Percentiles rank a stretch among this genome's conserved stretches.
Conservation (phyloP, 2,888 invertebrate species). For the Falcaria lacertinaria region DNA sequence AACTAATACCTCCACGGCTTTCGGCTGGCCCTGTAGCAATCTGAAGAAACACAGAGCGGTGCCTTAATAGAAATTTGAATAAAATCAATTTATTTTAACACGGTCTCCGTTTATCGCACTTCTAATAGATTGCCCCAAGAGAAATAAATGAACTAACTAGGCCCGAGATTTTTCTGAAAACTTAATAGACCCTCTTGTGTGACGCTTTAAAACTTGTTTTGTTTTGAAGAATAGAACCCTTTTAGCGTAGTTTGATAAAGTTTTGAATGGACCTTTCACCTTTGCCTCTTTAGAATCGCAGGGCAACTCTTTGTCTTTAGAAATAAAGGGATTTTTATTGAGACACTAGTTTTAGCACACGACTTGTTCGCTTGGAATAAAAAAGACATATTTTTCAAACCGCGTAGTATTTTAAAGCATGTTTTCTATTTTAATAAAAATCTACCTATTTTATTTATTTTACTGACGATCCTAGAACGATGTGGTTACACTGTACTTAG, state of each 20-base stretch:
- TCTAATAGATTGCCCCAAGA: slow-evolving; percentile 65
- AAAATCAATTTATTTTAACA: slow-evolving; percentile 77
- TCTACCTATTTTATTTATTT: no score
- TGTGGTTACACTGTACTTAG: no score
- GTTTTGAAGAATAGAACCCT: background rate
- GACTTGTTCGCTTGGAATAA: no score
- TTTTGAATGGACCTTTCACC: no score
- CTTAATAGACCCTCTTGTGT: slow-evolving; percentile 14
- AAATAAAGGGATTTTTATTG: no score
- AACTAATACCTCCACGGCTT: slow-evolving; percentile 16
- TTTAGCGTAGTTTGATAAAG: slow-evolving; percentile 3
- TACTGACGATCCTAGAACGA: no score
- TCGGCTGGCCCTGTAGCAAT: slow-evolving; percentile 55
- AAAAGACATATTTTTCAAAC: no score
- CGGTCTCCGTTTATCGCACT: slow-evolving; percentile 64
- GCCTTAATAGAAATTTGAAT: slow-evolving; percentile 76
- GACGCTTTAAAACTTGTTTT: slow-evolving; percentile 1
- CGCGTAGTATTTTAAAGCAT: no score
- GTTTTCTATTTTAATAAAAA: no score
- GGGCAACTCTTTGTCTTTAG: no score
- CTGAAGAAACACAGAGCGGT: slow-evolving; percentile 62
- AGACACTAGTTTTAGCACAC: slow-evolving; percentile 25
- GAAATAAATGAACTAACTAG: slow-evolving; percentile 42
- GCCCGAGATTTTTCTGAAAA: slow-evolving; percentile 17
- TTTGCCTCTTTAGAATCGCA: no score